These are phyloP conservation scores for Orchesellides sinensis DNA, from an alignment of 2,888 invertebrate genomes.

Conservation along the genomic window DNA sequence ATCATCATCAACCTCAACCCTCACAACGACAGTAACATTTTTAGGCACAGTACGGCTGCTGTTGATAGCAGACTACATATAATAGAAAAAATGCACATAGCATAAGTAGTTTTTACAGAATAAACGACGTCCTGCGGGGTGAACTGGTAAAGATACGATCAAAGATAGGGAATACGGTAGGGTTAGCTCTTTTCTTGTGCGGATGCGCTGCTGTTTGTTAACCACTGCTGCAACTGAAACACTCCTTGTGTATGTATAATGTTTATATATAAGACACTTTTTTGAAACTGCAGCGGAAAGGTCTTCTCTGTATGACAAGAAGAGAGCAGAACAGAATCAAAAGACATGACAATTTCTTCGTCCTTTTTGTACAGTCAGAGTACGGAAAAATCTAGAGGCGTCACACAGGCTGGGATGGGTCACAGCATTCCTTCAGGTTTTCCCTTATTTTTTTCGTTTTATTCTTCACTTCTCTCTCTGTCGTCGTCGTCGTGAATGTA, in stretches of 20 bases:
- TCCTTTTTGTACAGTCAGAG: not conserved
- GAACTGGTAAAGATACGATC: constrained; percentile 59
- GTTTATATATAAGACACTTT: no score
- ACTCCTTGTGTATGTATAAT: no score
- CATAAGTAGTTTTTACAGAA: not conserved
- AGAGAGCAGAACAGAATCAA: constrained; percentile 22
- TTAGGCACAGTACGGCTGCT: constrained; percentile 27
- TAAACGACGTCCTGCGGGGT: constrained; percentile 54
- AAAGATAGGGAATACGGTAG: constrained; percentile 54
- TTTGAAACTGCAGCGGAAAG: not conserved
- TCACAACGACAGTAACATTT: constrained; percentile 20
- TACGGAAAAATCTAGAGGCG: constrained; percentile 62
- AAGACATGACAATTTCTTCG: constrained; percentile 39
- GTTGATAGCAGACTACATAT: constrained; percentile 17
- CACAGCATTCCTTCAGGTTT: constrained; percentile 67
- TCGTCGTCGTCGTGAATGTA: no score
- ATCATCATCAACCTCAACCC: constrained; percentile 26
- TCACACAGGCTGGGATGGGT: constrained; percentile 68
- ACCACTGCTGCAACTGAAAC: not conserved
- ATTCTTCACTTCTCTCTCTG: not conserved
- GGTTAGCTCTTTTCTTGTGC: constrained; percentile 55
- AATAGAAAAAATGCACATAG: not conserved
- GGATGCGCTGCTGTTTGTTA: constrained; percentile 50
- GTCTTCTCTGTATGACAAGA: constrained; percentile 1
- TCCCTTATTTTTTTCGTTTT: constrained; percentile 30